Evolutionary conservation across 2,888 invertebrate genomes (phyloP), one percentile per base, ranked within the genome.

Genomic region (Latrodectus hesperus): DNA sequence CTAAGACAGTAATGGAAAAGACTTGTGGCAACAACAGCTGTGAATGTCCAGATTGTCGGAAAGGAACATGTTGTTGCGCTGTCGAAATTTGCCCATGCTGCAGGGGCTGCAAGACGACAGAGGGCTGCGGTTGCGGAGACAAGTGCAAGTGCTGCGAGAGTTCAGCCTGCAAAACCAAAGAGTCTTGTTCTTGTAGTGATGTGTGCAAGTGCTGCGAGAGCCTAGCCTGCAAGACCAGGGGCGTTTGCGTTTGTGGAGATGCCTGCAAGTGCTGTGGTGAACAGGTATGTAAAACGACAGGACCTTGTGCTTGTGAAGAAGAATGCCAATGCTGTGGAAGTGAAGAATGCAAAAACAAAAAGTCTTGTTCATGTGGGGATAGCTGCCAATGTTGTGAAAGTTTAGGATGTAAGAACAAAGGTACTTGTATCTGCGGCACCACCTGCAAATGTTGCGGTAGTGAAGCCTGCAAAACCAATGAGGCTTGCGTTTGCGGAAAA

Each of bases 361-460:
- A 38, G 6, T 10, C 67, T 6, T 82, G 82, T 53, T 9, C 22
- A 8, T 82, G 82, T 68, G 70, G 74, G 14, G 82, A 82, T 2
- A n/a, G n/a, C 0, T 76, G 76, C 76, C 11, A 76, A 38, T 67
- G 76, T 11, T 67, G 76, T 22, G n/a, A n/a, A 0, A 65, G 53
- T 9, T 11, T 22, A 38, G n/a, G 11, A 1, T 38, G 38, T 3
- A 38, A 38, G 38, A 38, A 6, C 38, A 38, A 38, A 38, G 38
- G 38, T 6, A 38, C 38, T 38, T 38, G 6, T 38, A 6, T 38
- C 6, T 38, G 38, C 2, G 38, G 38, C 49, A 68, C 74, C 10
- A 55, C 67, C 1, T 82, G 82, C 16, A n/a, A 82, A 52, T 82
- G 82, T 49, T 82, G 74, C 16, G 55, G 26, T 16, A 17, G n/a